Base-by-base conservation (phyloP, 2,797 vertebrate species). In the Pempheris klunzingeri region DNA sequence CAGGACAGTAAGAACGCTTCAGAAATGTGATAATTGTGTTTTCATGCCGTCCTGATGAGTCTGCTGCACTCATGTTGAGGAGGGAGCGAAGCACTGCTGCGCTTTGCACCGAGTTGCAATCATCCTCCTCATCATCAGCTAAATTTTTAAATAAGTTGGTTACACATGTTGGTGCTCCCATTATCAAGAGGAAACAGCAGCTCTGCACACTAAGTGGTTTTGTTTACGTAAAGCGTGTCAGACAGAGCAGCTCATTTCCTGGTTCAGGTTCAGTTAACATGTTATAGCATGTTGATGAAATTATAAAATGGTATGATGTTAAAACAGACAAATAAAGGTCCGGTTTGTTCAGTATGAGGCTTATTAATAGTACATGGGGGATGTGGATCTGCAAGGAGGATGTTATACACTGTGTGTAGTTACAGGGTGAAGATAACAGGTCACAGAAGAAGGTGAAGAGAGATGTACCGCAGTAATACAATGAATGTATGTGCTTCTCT, bases 21-120 rank as follows among this genome's bases (percentile, higher is more conserved):
- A 76, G 55, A 82, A 82, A 82, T 80, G 34, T 68, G 64, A 65
- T 87, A 73, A 91, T 87, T 85, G 71, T 86, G 73, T 80, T 92
- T 89, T 90, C 52, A 55, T 70, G 82, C 55, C 13, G 5, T 79
- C 69, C 60, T 63, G 24, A 79, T 80, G 77, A 78, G 57, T 54
- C 75, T 41, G 55, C 44, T 34, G 11, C 30, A 32, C 64, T 87
- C 55, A 22, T 38, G 57, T 68, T 67, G 38, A 68, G 34, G 18
- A 49, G 61, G 55, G 64, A 74, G 58, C 2, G 0, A 41, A 61
- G 50, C 57, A 22, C 58, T 5, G 67, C 59, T 34, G 67, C 0
- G 5, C 50, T 78, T 76, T 63, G 47, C 22, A n/a, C 63, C 2
- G 5, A 36, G 41, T 14, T 58, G 39, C 58, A 69, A 53, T 71